A percentile compares a stretch with the other conserved stretches of the same genome.
Evolutionary conservation across 92 coral and sea anemone genomes (phyloP).

Genomic region (Zoanthus gigantus): DNA sequence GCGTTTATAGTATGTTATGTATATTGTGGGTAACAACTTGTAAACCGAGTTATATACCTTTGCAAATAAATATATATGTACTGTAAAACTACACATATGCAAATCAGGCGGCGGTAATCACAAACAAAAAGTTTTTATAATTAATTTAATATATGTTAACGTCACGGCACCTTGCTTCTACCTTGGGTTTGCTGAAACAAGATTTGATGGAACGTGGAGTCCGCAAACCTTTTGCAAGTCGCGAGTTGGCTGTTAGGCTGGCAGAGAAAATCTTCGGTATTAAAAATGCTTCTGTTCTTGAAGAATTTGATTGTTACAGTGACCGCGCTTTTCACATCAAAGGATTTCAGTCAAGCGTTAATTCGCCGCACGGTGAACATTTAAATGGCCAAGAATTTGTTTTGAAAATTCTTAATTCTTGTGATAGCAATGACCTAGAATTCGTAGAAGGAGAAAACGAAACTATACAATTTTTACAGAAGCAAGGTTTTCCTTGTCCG

Average conservation of each 20-base stretch:
- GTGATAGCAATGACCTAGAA: slow-evolving; percentile 23
- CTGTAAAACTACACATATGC: no score
- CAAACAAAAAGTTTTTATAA: no score
- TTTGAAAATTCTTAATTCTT: slow-evolving; percentile 32
- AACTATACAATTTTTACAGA: slow-evolving; percentile 24
- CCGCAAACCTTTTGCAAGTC: slow-evolving; percentile 20
- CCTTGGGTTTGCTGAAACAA: no score
- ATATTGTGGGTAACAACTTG: no score
- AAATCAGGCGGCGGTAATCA: no score
- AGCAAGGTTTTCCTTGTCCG: slow-evolving; percentile 12
- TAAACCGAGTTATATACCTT: no score
- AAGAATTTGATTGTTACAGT: slow-evolving; percentile 27
- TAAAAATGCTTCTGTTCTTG: slow-evolving; percentile 6
- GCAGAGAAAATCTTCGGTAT: slow-evolving; percentile 13
- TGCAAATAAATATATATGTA: no score
- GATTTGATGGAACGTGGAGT: slow-evolving; percentile 36
- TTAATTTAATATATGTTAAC: no score
- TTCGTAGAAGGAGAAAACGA: slow-evolving; percentile 33
- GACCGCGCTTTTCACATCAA: slow-evolving; percentile 41
- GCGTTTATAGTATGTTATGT: no score
- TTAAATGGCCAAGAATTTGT: slow-evolving; percentile 3
- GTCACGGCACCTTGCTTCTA: no score
- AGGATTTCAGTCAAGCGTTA: background rate
- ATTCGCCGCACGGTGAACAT: background rate
- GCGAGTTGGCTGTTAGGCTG: slow-evolving; percentile 1